Conservation (phyloP, 1,140 invertebrate species). For the Patella vulgata region DNA sequence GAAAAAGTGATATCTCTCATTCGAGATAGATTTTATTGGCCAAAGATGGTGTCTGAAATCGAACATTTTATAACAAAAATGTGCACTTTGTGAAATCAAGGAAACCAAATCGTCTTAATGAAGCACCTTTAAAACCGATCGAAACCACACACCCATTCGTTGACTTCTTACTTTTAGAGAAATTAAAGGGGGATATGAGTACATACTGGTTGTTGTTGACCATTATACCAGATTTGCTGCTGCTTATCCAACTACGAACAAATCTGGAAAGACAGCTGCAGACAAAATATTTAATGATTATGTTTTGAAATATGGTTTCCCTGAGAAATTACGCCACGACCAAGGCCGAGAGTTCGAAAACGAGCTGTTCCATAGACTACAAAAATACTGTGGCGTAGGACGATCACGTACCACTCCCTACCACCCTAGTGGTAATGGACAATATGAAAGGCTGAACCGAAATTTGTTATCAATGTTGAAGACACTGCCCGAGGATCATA, state of each 20-base stretch:
- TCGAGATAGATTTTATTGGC: conserved; percentile 29
- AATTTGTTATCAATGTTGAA: conserved; percentile 25
- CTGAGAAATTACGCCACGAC: too few species aligned
- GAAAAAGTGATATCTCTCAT: conserved; percentile 18
- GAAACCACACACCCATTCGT: conserved; percentile 21
- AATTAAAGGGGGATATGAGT: conserved; percentile 30
- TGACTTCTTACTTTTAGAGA: conserved; percentile 31
- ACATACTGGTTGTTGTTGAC: conserved; percentile 46
- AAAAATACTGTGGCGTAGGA: conserved; percentile 4
- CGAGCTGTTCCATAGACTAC: conserved; percentile 12
- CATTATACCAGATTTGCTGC: conserved; percentile 39
- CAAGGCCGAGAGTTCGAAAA: conserved; percentile 23
- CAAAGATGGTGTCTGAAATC: conserved; percentile 18
- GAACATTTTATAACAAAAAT: conserved; percentile 11
- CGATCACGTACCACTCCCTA: conserved; percentile 10
- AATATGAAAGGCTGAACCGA: conserved; percentile 23
- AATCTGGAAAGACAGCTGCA: conserved; percentile 24
- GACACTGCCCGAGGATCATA: conserved; percentile 17
- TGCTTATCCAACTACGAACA: conserved; percentile 29
- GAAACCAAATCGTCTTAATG: not conserved
- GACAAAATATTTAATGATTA: conserved; percentile 33
- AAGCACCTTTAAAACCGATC: conserved; percentile 26
- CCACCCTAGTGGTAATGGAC: conserved; percentile 20
- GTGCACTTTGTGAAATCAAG: conserved; percentile 17
- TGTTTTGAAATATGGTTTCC: too few species aligned